Conservation (phyloP, 2,797 vertebrate species). For the Spea hammondii region DNA sequence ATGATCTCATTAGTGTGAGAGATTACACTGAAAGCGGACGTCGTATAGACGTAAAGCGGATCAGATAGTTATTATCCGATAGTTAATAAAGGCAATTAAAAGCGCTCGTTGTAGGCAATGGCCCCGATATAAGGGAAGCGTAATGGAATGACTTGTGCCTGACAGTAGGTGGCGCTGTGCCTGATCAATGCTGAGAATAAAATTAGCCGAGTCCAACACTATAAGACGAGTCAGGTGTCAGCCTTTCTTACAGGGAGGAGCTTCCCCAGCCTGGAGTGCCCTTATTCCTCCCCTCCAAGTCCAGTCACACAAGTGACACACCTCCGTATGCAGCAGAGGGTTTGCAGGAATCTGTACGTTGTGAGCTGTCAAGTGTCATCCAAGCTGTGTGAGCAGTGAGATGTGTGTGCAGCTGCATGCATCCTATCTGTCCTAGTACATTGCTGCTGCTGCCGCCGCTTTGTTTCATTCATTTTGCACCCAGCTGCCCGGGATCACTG, state of each 20-base stretch:
- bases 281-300: background rate
- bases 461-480: conserved; percentile 51
- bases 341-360: conserved; percentile 8
- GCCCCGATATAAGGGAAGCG: background rate
- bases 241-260: conserved; percentile 10
- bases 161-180: conserved; percentile 35
- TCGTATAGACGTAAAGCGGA: background rate
- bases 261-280: background rate
- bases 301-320: conserved; percentile 11
- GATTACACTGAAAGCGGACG: too few relatives aligned
- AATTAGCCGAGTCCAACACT: too few relatives aligned
- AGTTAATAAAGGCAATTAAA: background rate
- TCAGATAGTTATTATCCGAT: background rate
- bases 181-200: background rate
- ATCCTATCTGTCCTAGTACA: background rate
- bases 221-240: conserved; percentile 33
- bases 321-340: conserved; percentile 4
- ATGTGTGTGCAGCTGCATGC: conserved; percentile 10
- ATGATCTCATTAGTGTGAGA: too few relatives aligned
- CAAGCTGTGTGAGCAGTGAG: background rate
- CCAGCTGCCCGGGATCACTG: conserved; percentile 51
- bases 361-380: conserved; percentile 37
- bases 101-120: background rate
- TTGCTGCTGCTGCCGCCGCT: conserved; percentile 5
- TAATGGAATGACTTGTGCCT: background rate